Percentiles rank a stretch among this genome's conserved stretches.
Conservation (phyloP, 2,888 invertebrate species). For the Ernsta delagoae region DNA sequence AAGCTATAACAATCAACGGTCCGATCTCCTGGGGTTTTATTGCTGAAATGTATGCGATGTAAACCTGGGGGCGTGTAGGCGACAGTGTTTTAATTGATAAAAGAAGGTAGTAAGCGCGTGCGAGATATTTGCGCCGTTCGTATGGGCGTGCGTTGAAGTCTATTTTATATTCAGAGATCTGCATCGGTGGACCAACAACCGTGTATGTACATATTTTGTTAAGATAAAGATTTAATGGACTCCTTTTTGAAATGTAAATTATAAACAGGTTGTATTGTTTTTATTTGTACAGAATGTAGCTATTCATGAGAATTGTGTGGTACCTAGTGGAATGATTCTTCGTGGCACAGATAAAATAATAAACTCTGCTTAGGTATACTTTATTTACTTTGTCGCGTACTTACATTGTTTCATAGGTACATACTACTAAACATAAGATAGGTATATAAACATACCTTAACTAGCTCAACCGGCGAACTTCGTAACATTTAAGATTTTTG, state of each 20-base stretch:
- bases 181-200: conserved; percentile 21
- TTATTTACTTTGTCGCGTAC: too few species aligned
- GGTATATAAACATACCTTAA: too few species aligned
- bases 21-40: conserved; percentile 65
- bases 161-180: conserved; percentile 30
- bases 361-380: too few species aligned
- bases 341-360: too few species aligned
- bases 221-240: conserved; percentile 23
- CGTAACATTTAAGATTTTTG: too few species aligned
- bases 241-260: conserved; percentile 21
- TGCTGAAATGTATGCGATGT: conserved; percentile 51
- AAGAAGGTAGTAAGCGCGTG: conserved; percentile 45
- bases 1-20: conserved; percentile 63
- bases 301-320: background rate
- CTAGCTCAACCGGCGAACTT: too few species aligned
- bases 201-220: conserved; percentile 30
- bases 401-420: too few species aligned
- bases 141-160: conserved; percentile 28
- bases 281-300: background rate
- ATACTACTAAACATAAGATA: too few species aligned
- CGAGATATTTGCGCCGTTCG: conserved; percentile 27
- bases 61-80: conserved; percentile 48
- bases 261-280: conserved; percentile 17
- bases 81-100: conserved; percentile 52
- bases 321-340: background rate